Percentiles rank a stretch among this genome's conserved stretches.
Conservation (phyloP, 2,797 vertebrate genomes). For the Benthosema pterotum region DNA sequence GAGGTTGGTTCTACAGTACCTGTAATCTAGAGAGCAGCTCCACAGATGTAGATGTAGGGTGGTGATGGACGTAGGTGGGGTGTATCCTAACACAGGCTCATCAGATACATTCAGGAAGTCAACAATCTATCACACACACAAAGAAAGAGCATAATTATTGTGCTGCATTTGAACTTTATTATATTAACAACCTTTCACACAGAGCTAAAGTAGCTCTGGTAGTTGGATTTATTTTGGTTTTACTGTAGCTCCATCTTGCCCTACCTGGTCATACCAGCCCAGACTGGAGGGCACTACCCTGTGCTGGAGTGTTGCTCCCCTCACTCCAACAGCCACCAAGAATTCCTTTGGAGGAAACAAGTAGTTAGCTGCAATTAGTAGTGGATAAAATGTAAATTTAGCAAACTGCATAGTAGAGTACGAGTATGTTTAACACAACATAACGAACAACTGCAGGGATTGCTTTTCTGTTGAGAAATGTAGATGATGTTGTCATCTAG, state of each 20-base stretch:
- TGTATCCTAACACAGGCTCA: conserved; percentile 96
- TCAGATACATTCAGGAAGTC: conserved; percentile 96
- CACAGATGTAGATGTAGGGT: conserved; percentile 90
- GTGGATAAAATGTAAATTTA: too few relatives aligned
- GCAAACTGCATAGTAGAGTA: too few relatives aligned
- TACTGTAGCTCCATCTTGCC: conserved; percentile 12
- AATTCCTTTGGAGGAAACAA: conserved; percentile 82
- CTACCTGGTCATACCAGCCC: conserved; percentile 98
- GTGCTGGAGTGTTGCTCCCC: conserved; percentile 94
- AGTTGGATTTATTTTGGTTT: background rate
- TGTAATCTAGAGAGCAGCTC: conserved; percentile 97
- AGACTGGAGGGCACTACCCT: conserved; percentile 87
- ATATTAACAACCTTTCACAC: background rate
- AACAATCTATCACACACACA: conserved; percentile 83
- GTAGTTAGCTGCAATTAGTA: conserved; percentile 7
- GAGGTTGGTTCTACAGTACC: conserved; percentile 69
- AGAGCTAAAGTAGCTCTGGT: background rate
- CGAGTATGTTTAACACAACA: too few relatives aligned
- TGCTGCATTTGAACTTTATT: background rate
- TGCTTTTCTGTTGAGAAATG: too few relatives aligned
- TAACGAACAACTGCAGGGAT: too few relatives aligned
- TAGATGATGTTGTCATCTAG: too few relatives aligned
- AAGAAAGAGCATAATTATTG: background rate
- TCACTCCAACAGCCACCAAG: conserved; percentile 91
- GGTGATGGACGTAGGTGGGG: conserved; percentile 90